Evolutionary conservation across 2,113 vertebrate genomes (phyloP).

Genomic region (Calonectris borealis): DNA sequence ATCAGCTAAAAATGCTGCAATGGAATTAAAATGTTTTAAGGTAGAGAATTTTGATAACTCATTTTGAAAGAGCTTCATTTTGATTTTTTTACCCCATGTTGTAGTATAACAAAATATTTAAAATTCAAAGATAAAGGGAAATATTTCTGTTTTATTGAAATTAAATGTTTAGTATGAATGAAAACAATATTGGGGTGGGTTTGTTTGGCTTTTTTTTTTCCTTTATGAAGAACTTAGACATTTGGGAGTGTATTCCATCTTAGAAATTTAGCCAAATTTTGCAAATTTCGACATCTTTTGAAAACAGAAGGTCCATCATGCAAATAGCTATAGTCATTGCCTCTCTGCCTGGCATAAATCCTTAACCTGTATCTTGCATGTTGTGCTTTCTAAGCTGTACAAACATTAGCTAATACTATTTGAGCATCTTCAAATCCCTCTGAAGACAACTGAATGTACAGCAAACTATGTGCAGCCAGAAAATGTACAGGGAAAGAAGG

Average conservation of each 20-base stretch:
- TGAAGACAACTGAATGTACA: background rate
- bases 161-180: background rate
- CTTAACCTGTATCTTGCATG: background rate
- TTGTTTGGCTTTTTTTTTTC: background rate
- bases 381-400: background rate
- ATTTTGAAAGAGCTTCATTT: background rate
- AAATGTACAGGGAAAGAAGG: background rate
- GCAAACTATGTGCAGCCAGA: background rate
- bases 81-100: rapidly evolving
- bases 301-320: background rate
- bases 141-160: background rate
- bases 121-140: background rate
- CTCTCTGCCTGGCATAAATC: background rate
- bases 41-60: background rate
- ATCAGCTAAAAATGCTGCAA: background rate
- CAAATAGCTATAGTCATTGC: background rate
- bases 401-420: background rate
- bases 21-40: background rate
- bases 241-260: background rate
- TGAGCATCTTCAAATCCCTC: background rate
- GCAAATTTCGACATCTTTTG: background rate
- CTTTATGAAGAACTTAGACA: background rate
- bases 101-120: background rate
- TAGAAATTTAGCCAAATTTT: background rate
- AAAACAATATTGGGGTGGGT: background rate